Base-by-base conservation (phyloP, 2,113 vertebrate species). In the Geothlypis trichas region DNA sequence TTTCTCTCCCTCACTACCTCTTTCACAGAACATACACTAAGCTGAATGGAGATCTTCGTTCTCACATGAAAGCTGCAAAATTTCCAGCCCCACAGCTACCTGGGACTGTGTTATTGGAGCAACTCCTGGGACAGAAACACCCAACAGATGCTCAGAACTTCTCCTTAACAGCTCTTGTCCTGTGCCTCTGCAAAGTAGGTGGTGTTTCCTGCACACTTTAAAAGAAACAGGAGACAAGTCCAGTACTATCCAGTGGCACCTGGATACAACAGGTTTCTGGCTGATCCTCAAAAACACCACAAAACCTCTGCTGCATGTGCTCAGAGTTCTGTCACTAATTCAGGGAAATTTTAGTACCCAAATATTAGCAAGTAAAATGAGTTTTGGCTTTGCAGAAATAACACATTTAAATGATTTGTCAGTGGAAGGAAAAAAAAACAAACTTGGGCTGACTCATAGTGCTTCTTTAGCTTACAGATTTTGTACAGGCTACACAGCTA, bases 201-300 rank as follows among this genome's bases (percentile, higher is more conserved):
- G 4, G 21, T 5, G 7, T 37, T 57, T 52, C 41, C 16, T 37
- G 47, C n/a, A 28, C 5, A 21, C 31, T 5, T 1, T 0, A 15
- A 39, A 54, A 13, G 13, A 74, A 68, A 39, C 16, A 42, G 35
- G 35, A 66, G 27, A 26, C 7, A n/a, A 78, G 27, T 6, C n/a
- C 4, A 41, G 30, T 3, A 24, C 35, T 11, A 30, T 22, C 49
- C 71, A 20, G 42, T 10, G 39, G 65, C 41, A 74, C 5, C 39
- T 41, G 76, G 19, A 26, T 31, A 13, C 67, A 66, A 37, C 13
- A 52, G 62, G 46, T 15, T 86, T 68, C 61, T 89, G 47, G 22
- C 23, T 49, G 23, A 35, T 14, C 12, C 22, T 4, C 28, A 59
- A 0, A 28, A 13, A 65, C 33, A 37, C 23, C 69, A 52, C 54